A percentile compares a stretch with the other conserved stretches of the same genome.
Conservation (phyloP, 2,888 invertebrate species). For the Drosophila parthenogenetica region DNA sequence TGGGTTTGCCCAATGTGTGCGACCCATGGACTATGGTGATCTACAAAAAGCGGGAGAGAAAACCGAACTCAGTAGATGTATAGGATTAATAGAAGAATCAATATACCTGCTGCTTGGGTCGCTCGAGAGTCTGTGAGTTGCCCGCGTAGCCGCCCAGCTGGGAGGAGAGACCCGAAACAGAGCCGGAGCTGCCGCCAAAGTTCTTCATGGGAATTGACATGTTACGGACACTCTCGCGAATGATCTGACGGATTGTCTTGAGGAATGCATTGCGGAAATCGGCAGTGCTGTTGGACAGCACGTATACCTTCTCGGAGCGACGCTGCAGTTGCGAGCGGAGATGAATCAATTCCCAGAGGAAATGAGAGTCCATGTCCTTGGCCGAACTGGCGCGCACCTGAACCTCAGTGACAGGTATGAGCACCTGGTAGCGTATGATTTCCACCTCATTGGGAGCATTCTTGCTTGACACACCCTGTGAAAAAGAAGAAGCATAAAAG, state of each 20-base stretch:
- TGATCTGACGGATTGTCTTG: slow-evolving; percentile 98
- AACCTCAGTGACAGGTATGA: slow-evolving; percentile 98
- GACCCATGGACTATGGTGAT: slow-evolving; percentile 90
- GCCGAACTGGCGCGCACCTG: slow-evolving; percentile 97
- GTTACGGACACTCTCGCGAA: slow-evolving; percentile 97
- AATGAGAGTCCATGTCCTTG: slow-evolving; percentile 98
- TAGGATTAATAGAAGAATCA: not conserved
- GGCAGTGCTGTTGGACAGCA: slow-evolving; percentile 97
- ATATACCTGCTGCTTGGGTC: slow-evolving; percentile 88
- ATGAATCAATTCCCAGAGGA: slow-evolving; percentile 98
- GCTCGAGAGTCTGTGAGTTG: slow-evolving; percentile 87
- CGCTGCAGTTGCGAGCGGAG: slow-evolving; percentile 96
- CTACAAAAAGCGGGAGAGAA: slow-evolving; percentile 73
- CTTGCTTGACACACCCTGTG: slow-evolving; percentile 94
- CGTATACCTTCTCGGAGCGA: slow-evolving; percentile 97
- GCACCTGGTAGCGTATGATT: slow-evolving; percentile 97
- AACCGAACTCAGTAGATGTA: too few relatives aligned
- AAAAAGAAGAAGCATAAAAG: not conserved
- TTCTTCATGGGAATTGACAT: slow-evolving; percentile 96
- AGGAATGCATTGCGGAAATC: slow-evolving; percentile 99
- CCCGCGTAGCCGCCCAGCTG: slow-evolving; percentile 83
- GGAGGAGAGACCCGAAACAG: slow-evolving; percentile 84
- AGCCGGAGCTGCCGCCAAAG: slow-evolving; percentile 86
- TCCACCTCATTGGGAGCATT: slow-evolving; percentile 95
- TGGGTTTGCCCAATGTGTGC: slow-evolving; percentile 93